Evolutionary conservation across 2,797 vertebrate species (phyloP), one percentile per base, ranked within the genome.

Genomic region (Oreonectes daqikongensis): DNA sequence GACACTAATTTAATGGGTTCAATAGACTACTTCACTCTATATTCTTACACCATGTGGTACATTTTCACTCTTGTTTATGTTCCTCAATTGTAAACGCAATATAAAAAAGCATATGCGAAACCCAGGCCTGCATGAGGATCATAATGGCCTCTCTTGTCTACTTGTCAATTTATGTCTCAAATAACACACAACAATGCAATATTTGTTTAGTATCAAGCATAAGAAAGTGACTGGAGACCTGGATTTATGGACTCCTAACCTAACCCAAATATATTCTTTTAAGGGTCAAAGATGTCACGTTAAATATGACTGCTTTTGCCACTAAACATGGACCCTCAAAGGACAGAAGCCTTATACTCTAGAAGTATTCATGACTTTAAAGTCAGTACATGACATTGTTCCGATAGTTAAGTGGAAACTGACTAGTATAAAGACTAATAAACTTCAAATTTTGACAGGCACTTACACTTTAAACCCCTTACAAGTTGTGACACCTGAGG

Each of bases 231-330:
- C 55, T 30, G 15, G 57, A 32, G 35, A 17, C 26, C 10, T 59
- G 14, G 40, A 61, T 35, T 48, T 48, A 61, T 4, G n/a, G 24
- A 59, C 26, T 61, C 57, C 44, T 72, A 50, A 35, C 26, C 59
- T 38, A 15, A 35, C 26, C 59, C 26, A 15, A 15, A 63, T 18
- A 46, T 0, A 17, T 26, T 38, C 63, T 63, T 38, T 14, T 52
- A 0, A 73, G 30, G n/a, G 28, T 17, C 44, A 72, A 63, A n/a
- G 30, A 50, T 50, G 28, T 63, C 15, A 73, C 4, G 50, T 52
- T 35, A 52, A 64, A 73, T 14, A 63, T 61, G 42, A 4, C 48
- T 38, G 44, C 15, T 63, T 28, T 15, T 22, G 20, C 9, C n/a
- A 32, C 14, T 50, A 63, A 18, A 38, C 46, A 72, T 28, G 40